Evolutionary conservation across 1,140 invertebrate genomes (phyloP).

Genomic region (Drosophila leontia): DNA sequence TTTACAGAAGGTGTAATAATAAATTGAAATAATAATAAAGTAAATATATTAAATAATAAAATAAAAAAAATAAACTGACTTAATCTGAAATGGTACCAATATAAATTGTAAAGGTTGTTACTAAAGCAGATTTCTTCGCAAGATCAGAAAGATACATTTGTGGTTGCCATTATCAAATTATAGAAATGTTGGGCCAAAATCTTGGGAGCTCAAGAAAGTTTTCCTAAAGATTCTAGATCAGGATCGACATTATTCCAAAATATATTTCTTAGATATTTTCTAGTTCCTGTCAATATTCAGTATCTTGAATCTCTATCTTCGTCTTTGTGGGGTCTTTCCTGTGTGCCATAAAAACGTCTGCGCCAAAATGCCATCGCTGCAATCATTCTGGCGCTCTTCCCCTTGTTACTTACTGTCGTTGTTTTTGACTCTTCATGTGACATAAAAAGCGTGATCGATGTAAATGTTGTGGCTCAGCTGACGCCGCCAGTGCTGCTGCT

Average conservation of each 20-base stretch:
- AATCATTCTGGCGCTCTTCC: conserved; percentile 32
- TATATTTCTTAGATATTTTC: neutral
- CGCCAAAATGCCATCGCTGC: conserved; percentile 60
- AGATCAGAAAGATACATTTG: neutral
- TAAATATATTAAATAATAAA: too few relatives aligned
- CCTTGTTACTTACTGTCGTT: neutral
- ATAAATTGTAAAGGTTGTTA: neutral
- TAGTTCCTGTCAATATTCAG: neutral
- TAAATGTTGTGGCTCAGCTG: conserved; percentile 76
- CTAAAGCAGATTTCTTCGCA: neutral
- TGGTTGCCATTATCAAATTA: neutral
- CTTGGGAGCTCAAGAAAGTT: accelerated
- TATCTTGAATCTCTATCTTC: conserved; percentile 8
- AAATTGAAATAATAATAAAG: too few relatives aligned
- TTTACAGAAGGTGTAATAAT: too few relatives aligned
- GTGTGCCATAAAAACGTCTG: conserved; percentile 69
- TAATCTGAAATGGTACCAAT: neutral
- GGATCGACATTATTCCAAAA: neutral
- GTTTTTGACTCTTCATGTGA: conserved; percentile 66
- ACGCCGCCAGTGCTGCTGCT: conserved; percentile 29
- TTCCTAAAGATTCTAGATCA: neutral
- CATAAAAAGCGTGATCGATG: conserved; percentile 82
- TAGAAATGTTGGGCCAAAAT: neutral
- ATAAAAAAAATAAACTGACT: too few relatives aligned
- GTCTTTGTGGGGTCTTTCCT: conserved; percentile 11